These are phyloP conservation scores for Meda fulgida DNA, from an alignment of 2,797 vertebrate species.

Conservation along the genomic window DNA sequence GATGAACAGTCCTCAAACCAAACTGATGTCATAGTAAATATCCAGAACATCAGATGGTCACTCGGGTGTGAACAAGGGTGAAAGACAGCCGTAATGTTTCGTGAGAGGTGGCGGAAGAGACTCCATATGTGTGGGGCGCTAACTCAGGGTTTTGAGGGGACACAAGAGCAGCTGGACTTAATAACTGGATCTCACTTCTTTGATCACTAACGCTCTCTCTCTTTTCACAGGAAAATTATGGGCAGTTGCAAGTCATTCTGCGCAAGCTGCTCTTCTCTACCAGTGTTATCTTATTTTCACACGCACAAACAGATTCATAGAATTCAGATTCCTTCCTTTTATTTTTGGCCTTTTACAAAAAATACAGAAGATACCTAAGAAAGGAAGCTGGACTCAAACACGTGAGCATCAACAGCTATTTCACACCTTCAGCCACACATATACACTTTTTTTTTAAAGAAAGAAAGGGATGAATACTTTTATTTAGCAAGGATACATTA, in stretches of 20 bases:
- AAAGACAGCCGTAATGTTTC: slow-evolving; percentile 15
- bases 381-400: no score
- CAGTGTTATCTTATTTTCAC: slow-evolving; percentile 11
- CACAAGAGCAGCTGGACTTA: slow-evolving; percentile 33
- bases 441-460: background rate
- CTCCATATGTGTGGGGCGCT: slow-evolving; percentile 2
- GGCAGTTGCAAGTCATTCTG: background rate
- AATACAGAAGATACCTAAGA: background rate
- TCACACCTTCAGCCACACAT: background rate
- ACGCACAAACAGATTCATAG: background rate
- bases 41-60: slow-evolving; percentile 26
- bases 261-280: background rate
- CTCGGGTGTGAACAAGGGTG: slow-evolving; percentile 6
- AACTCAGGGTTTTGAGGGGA: slow-evolving; percentile 12
- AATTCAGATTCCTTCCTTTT: background rate
- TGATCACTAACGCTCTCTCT: slow-evolving; percentile 12
- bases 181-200: slow-evolving; percentile 24
- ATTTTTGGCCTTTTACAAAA: slow-evolving; percentile 21
- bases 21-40: slow-evolving; percentile 7
- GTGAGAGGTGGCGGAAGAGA: background rate
- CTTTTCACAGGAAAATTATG: background rate
- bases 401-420: background rate
- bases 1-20: background rate
- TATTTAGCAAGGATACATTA: background rate
- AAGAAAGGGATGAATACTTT: background rate